A percentile compares a stretch with the other conserved stretches of the same genome.
Conservation (phyloP, 2,113 vertebrate genomes). For the Tragelaphus buxtoni region DNA sequence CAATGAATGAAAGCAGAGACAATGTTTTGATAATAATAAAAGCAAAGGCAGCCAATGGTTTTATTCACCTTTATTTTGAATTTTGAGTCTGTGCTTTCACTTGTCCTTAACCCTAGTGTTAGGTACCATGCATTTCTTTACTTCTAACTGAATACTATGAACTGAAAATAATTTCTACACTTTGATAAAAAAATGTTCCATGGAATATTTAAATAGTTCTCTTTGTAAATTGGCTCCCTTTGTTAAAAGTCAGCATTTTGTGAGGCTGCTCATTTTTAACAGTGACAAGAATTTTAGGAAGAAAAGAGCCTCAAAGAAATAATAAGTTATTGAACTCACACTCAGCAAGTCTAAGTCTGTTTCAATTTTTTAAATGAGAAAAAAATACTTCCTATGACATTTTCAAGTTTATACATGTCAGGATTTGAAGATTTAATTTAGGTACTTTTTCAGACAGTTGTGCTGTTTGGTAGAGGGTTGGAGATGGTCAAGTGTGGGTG, state of each 20-base stretch:
- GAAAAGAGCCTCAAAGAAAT: conserved; percentile 57
- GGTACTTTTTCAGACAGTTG: background rate
- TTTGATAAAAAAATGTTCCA: conserved; percentile 51
- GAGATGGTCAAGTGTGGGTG: background rate
- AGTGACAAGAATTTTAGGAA: conserved; percentile 53
- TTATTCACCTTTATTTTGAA: background rate
- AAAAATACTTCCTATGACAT: background rate
- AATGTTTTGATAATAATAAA: conserved; percentile 12
- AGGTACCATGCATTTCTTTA: background rate
- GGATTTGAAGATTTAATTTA: background rate
- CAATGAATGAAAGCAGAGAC: background rate
- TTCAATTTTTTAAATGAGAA: background rate
- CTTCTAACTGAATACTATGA: conserved; percentile 42
- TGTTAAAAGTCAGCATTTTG: conserved; percentile 70
- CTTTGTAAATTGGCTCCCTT: conserved; percentile 64
- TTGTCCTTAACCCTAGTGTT: background rate
- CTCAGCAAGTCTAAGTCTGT: background rate
- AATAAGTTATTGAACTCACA: conserved; percentile 60
- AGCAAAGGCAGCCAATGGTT: background rate
- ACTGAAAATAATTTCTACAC: conserved; percentile 56
- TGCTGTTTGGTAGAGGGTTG: background rate
- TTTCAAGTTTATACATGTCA: background rate
- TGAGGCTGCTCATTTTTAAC: conserved; percentile 34
- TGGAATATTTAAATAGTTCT: conserved; percentile 63
- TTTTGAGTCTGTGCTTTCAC: conserved; percentile 6